Evolutionary conservation across 2,113 vertebrate species (phyloP), one percentile per base, ranked within the genome.

Genomic region (Chloebia gouldiae): DNA sequence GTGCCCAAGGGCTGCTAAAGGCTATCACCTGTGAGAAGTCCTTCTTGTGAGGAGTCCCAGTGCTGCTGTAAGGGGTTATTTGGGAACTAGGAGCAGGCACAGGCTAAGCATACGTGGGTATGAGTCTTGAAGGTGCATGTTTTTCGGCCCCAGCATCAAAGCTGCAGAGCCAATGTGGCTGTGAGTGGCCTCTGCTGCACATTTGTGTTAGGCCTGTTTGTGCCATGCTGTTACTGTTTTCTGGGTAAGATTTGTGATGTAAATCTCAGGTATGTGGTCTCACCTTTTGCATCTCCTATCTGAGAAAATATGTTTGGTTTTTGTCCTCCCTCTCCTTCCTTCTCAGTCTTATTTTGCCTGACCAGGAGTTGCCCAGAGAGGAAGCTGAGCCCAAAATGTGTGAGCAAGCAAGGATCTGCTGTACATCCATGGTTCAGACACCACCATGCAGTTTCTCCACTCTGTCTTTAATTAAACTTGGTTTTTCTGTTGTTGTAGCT

Each of bases 401-500:
- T 95, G 82, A 93, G 84, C 1, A 16, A 86, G 65, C 1, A 4
- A 47, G 44, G 73, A 47, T 66, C 65, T 61, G 10, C 90, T 15
- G 4, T 69, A 59, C 70, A 63, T 92, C 94, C 92, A 59, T 79
- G 96, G 82, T 89, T 95, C 95, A 95, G 90, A 39, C 73, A 87
- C 73, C 80, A 96, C 80, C 68, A 47, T 92, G 72, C n/a, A n/a
- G 81, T 93, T 97, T 95, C 91, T 97, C 86, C 33, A 35, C 86
- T 95, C 96, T 98, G 97, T 97, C 97, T 98, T 97, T 98, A 98
- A 98, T 98, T 98, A 98, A 97, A 97, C 96, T 96, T 97, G 80
- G 93, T 85, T 97, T 98, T 93, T 95, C 83, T 96, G 95, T 97
- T 96, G 95, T 97, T 97, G 96, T 98, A 98, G 97, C 98, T 98